Evolutionary conservation across 2,113 vertebrate genomes (phyloP).

Genomic region (Siniperca chuatsi): DNA sequence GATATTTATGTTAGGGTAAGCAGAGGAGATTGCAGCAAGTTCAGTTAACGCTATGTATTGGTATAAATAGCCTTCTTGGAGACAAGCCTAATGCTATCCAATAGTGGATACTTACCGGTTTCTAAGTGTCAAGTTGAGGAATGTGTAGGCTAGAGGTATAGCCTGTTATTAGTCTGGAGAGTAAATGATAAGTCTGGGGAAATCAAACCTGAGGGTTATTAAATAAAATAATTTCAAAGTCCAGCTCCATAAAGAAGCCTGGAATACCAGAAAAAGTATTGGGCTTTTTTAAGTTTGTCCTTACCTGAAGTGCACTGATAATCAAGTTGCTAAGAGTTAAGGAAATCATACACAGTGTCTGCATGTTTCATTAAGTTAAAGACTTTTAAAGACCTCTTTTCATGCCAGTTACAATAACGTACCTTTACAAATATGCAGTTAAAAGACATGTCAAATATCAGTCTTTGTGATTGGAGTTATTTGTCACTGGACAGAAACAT

Average conservation of each 20-base stretch:
- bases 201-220: constrained; percentile 29
- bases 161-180: constrained; percentile 42
- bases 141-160: constrained; percentile 53
- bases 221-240: constrained; percentile 36
- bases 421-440: constrained; percentile 16
- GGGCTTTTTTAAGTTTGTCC: constrained; percentile 8
- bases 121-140: constrained; percentile 54
- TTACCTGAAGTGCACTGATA: neutral
- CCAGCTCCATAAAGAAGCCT: neutral
- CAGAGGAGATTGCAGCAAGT: constrained; percentile 3
- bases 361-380: constrained; percentile 20
- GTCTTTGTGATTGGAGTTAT: constrained; percentile 15
- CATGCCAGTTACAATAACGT: neutral
- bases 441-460: constrained; percentile 21
- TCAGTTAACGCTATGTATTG: constrained; percentile 30
- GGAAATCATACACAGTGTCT: neutral
- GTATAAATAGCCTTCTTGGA: constrained; percentile 58
- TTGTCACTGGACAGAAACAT: constrained; percentile 15
- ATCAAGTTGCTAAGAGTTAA: neutral
- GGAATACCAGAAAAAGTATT: constrained; percentile 18
- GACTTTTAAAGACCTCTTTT: neutral
- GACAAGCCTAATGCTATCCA: constrained; percentile 52
- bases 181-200: constrained; percentile 43
- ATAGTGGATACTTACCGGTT: constrained; percentile 47
- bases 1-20: neutral